Evolutionary conservation across 2,797 vertebrate genomes (phyloP).

Genomic region (Platalea minor): DNA sequence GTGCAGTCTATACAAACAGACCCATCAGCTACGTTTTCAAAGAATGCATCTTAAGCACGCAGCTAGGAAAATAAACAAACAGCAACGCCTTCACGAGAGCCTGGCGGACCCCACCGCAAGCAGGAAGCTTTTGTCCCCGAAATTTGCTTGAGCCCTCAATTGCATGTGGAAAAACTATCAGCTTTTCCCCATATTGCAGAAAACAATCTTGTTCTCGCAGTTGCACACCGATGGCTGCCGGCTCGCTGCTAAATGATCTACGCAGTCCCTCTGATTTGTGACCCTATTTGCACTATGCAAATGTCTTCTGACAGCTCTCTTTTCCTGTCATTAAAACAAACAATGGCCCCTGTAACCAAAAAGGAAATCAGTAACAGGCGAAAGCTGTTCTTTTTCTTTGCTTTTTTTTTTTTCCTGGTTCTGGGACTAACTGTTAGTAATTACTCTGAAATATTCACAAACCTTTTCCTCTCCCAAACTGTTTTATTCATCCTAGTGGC

Average conservation of each 20-base stretch:
- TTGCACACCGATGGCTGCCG: background rate
- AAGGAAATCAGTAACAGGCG: conserved; percentile 62
- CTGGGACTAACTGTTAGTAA: conserved; percentile 38
- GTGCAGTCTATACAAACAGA: conserved; percentile 58
- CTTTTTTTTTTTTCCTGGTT: background rate
- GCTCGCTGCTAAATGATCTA: background rate
- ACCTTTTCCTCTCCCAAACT: conserved; percentile 7
- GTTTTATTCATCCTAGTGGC: background rate
- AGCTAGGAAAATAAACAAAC: conserved; percentile 50
- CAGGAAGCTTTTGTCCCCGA: background rate
- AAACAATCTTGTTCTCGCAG: background rate
- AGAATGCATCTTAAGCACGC: conserved; percentile 42
- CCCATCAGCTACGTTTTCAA: conserved; percentile 47
- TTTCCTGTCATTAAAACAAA: conserved; percentile 69
- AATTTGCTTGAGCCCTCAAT: background rate
- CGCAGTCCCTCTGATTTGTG: conserved; percentile 45
- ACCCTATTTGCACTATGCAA: conserved; percentile 66
- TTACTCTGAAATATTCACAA: conserved; percentile 43
- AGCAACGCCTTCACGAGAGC: background rate
- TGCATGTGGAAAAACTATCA: background rate
- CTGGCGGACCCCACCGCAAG: background rate
- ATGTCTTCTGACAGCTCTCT: conserved; percentile 65
- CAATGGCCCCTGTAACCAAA: conserved; percentile 60
- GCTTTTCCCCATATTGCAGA: background rate
- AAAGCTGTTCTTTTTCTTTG: conserved; percentile 28